These are phyloP conservation scores for Piliocolobus tephrosceles DNA, from an alignment of 2,113 vertebrate genomes.

Conservation along the genomic window DNA sequence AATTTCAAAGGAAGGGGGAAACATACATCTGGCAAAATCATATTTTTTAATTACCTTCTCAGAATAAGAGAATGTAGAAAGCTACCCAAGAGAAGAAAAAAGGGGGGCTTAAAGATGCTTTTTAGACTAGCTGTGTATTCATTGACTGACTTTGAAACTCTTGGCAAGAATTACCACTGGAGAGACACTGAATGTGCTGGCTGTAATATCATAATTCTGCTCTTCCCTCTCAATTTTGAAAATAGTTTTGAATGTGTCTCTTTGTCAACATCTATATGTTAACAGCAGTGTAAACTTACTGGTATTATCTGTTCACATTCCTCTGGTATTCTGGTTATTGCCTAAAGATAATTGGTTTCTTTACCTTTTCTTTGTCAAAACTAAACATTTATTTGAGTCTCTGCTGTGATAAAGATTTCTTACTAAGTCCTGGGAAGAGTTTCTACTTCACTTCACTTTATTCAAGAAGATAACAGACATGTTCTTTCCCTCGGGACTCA, in stretches of 20 bases:
- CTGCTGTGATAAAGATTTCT: background rate
- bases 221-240: background rate
- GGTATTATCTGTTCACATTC: background rate
- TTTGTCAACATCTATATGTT: background rate
- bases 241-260: background rate
- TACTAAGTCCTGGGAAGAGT: background rate
- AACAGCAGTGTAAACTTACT: background rate
- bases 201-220: background rate
- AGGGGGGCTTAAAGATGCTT: background rate
- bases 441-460: conserved; percentile 37
- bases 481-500: background rate
- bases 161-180: background rate
- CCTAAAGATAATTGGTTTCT: conserved; percentile 16
- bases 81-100: background rate
- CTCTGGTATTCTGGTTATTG: background rate
- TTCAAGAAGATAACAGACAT: background rate
- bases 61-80: background rate
- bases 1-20: background rate
- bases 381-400: conserved; percentile 18
- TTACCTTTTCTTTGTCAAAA: background rate
- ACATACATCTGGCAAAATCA: background rate
- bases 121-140: background rate
- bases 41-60: conserved; percentile 57
- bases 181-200: background rate
- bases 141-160: conserved; percentile 32